Evolutionary conservation across 2,888 invertebrate species (phyloP), one percentile per base, ranked within the genome.

Genomic region (Eristalinus sepulchralis): DNA sequence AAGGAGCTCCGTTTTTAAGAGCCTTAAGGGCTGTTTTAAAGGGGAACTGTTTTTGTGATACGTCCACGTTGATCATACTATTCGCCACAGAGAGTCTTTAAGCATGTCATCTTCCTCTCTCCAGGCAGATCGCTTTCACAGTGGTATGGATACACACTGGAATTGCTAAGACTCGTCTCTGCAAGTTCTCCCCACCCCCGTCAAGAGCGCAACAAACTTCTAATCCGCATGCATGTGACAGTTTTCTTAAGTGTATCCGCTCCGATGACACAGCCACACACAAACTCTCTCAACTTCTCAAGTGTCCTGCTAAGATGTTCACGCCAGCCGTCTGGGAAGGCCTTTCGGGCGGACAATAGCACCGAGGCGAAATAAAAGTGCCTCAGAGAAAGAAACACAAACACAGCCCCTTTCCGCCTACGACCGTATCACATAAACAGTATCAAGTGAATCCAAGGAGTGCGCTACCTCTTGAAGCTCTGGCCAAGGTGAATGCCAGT

Each of bases 401-500:
- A 70, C 64, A 64, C 64, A 59, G 64, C 17, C 57, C 62, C 63
- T 20, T 31, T 17, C 8, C 34, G 53, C 27, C 39, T n/a, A n/a
- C n/a, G n/a, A n/a, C n/a, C 47, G 71, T 36, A 17, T 77, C 60
- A 9, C 20, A 59, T 9, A 3, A 47, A 24, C n/a, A 57, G 13
- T 13, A 59, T 34, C 53, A 70, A 73, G 60, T 47, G 47, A 31
- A 63, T 59, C 63, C 63, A 20, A 39, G 36, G 70, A 75, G 70
- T 83, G 80, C 31, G 80, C 31, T 22, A 68, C 57, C 47, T 73
- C 60, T 83, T 70, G 73, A 78, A 63, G 60, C 64, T 55, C 77
- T 27, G 34, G 64, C 36, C 82, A 85, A 85, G 85, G 82, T 85
- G 72, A 85, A 85, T 85, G 85, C 82, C 85, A 85, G 66, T 76